These are phyloP conservation scores for Zoanthus sansibaricus DNA, from an alignment of 92 coral and sea anemone genomes.

Conservation along the genomic window DNA sequence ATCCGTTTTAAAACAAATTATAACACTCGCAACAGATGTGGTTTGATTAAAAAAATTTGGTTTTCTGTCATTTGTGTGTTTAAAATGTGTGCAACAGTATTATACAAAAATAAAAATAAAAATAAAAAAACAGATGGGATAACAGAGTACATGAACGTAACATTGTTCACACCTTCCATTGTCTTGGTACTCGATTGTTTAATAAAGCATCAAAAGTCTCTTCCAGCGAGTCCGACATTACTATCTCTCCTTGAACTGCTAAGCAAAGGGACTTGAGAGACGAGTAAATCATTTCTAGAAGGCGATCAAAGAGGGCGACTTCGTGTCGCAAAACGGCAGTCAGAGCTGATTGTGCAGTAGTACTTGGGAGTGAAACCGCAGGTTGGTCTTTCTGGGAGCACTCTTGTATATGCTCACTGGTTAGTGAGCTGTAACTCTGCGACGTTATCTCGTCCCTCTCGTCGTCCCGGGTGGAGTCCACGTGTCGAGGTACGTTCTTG, in stretches of 20 bases:
- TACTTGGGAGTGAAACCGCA: conserved; percentile 34
- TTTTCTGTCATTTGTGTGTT: no score
- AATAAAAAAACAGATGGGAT: no score
- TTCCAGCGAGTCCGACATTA: conserved; percentile 88
- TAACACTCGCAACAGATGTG: no score
- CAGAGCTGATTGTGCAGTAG: conserved; percentile 70
- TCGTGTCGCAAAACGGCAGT: conserved; percentile 86
- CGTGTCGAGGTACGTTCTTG: conserved; percentile 67
- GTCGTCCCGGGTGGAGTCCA: conserved; percentile 46
- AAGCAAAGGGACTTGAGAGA: conserved; percentile 79
- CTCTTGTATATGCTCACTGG: conserved; percentile 50
- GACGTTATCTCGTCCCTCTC: conserved; percentile 47
- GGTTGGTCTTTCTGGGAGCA: conserved; percentile 53
- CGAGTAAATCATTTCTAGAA: conserved; percentile 73
- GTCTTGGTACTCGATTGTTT: conserved; percentile 81
- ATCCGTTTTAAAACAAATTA: no score
- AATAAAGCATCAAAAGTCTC: conserved; percentile 88
- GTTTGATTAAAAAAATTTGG: no score
- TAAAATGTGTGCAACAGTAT: no score
- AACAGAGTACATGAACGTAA: neutral
- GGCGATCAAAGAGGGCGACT: conserved; percentile 80
- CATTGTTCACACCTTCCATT: conserved; percentile 79
- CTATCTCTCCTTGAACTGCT: conserved; percentile 86
- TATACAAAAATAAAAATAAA: no score
- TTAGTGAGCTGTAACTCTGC: conserved; percentile 37